These are phyloP conservation scores for Python bivittatus DNA, from an alignment of 2,113 vertebrate species.

Conservation along the genomic window DNA sequence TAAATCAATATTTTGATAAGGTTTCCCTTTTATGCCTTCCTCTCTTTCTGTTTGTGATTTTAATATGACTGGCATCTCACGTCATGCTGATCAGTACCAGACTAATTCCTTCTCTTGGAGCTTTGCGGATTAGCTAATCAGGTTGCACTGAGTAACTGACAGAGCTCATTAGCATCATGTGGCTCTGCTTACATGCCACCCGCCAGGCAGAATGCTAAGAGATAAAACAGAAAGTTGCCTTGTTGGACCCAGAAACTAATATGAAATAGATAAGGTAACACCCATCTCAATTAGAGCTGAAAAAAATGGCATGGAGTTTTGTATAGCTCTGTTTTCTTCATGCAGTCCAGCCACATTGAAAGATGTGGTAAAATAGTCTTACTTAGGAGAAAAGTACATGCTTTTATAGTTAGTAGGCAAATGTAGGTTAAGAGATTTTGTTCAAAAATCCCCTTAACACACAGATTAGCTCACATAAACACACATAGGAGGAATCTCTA, in stretches of 20 bases:
- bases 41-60: slow-evolving; percentile 47
- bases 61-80: slow-evolving; percentile 9
- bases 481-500: neutral
- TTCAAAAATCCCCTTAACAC: neutral
- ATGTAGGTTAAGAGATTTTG: neutral
- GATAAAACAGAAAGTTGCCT: slow-evolving; percentile 17
- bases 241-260: neutral
- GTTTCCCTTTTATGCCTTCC: neutral
- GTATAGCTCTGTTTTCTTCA: slow-evolving; percentile 2
- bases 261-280: slow-evolving; percentile 8
- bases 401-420: neutral
- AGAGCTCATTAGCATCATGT: slow-evolving; percentile 51
- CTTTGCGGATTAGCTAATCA: slow-evolving; percentile 60
- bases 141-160: slow-evolving; percentile 60
- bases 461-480: neutral
- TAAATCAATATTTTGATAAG: neutral
- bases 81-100: slow-evolving; percentile 25
- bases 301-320: neutral
- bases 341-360: neutral
- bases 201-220: slow-evolving; percentile 34
- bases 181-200: slow-evolving; percentile 41
- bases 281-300: neutral
- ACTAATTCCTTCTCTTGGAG: slow-evolving; percentile 53
- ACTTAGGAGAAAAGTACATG: neutral
- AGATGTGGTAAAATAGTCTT: neutral